Base-by-base conservation (phyloP, 2,888 invertebrate genomes). In the Philhelius pedissequus region DNA sequence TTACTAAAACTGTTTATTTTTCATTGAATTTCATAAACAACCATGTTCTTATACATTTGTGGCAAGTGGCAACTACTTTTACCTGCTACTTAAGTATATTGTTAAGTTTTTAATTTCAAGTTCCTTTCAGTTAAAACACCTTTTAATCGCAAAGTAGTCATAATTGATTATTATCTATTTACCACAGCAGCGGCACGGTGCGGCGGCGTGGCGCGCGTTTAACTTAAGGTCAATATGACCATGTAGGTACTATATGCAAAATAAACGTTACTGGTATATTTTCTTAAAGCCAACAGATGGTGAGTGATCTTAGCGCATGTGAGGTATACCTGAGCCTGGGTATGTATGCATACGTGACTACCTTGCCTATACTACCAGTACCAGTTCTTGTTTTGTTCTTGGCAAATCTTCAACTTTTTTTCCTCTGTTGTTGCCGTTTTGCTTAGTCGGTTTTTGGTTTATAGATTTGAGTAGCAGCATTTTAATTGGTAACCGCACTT, bases 351-450 rank as follows among this genome's bases (percentile, higher is more conserved):
- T 79, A 83, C 83, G 69, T 74, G 79, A 83, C 79, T 64, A 79
- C 78, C 58, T 83, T 83, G 83, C 70, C 58, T 69, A n/a, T n/a
- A 74, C 83, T 75, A 70, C 79, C 62, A 79, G 79, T 75, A 70
- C 79, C 62, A 79, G 79, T 79, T 54, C 70, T 58, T 78, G 27
- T 62, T 45, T 74, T 43, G 69, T 83, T 83, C 74, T 79, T 79
- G 78, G 74, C 77, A 73, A 54, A 48, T 62, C 20, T 48, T 74
- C 73, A 73, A 77, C 32, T 35, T 32, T 38, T 38, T 20, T 35
- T 48, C n/a, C n/a, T 30, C 20, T 60, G 9, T 40, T 35, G 5
- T 3, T 66, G 25, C 4, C 8, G 30, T 30, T 62, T 50, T 70
- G n/a, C n/a, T 22, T n/a, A 7, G 0, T 18, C 7, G 7, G 13